Conservation (phyloP, 2,113 vertebrate species). For the Dicrurus megarhynchus region DNA sequence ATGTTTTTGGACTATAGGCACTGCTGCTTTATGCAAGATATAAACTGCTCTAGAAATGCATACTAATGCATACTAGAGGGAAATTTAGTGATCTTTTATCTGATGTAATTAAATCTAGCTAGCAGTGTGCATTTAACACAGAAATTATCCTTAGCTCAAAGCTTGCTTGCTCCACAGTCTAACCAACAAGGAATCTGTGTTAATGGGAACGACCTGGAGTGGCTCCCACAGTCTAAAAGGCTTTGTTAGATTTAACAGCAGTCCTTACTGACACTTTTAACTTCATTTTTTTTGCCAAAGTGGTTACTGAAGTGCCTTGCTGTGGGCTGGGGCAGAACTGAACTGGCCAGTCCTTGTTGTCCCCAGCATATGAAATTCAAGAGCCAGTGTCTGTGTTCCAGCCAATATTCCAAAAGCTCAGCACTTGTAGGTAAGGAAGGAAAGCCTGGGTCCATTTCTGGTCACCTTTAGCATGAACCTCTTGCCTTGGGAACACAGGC, state of each 20-base stretch:
- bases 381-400: neutral
- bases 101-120: neutral
- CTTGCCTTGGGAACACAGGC: neutral
- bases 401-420: neutral
- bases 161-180: neutral
- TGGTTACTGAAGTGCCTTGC: too few relatives aligned
- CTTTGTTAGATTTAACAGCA: neutral
- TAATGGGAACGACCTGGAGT: neutral
- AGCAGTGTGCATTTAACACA: neutral
- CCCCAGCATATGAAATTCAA: too few relatives aligned
- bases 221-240: neutral
- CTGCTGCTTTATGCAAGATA: neutral
- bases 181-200: neutral
- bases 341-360: neutral
- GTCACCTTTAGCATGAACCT: accelerated
- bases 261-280: neutral
- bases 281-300: neutral
- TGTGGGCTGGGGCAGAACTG: neutral
- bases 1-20: neutral
- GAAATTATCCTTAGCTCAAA: neutral
- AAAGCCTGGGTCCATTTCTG: neutral
- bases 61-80: neutral
- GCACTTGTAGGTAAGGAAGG: neutral
- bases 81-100: neutral
- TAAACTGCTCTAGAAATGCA: neutral